phyloP scores from a whole-genome alignment of 2,113 vertebrate species.

The Madoqua kirkii region DNA sequence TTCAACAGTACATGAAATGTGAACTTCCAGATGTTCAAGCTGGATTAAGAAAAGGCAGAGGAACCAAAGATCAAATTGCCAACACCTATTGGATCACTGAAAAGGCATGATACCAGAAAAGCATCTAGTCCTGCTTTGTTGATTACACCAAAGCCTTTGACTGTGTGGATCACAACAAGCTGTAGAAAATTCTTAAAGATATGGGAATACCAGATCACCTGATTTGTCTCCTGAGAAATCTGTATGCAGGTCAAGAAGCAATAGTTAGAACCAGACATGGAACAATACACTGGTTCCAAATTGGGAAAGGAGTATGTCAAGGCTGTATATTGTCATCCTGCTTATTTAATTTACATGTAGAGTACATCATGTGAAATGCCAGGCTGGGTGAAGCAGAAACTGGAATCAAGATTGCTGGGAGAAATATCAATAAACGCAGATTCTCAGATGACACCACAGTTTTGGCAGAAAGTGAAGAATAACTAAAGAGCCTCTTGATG shows the following conservation, averaged over 20 bases:
- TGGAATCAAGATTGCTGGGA: neutral
- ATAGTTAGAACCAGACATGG: neutral
- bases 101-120: neutral
- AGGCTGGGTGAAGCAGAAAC: neutral
- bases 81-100: neutral
- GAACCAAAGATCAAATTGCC: neutral
- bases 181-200: neutral
- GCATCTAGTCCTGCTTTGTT: neutral
- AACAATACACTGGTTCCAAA: neutral
- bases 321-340: neutral
- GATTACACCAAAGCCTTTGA: neutral
- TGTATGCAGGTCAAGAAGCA: neutral
- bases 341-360: neutral
- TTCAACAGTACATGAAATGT: neutral
- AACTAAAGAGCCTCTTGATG: neutral
- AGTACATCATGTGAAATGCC: neutral
- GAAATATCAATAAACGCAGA: neutral
- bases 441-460: accelerated
- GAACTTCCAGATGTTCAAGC: neutral
- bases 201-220: neutral
- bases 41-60: neutral
- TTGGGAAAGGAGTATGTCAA: neutral
- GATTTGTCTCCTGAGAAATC: neutral
- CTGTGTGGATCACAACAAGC: neutral
- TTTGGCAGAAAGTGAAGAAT: neutral